Percentiles rank a stretch among this genome's conserved stretches.
Conservation (phyloP, 1,140 invertebrate genomes). For the Hypsibius dujardini region DNA sequence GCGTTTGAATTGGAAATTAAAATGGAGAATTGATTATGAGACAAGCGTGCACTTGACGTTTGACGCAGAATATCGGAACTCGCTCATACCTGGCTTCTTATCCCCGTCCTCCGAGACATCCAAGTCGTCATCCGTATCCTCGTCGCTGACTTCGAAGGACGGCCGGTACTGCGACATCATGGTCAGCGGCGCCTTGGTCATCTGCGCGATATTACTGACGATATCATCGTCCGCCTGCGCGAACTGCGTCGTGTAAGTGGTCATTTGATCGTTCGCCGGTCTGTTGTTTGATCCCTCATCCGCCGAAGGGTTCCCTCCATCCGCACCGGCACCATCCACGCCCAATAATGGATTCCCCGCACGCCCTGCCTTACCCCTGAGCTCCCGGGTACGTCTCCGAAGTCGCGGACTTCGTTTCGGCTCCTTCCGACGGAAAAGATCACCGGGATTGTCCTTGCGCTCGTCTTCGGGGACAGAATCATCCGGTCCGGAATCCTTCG, state of each 20-base stretch:
- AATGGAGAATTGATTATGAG: too few species aligned
- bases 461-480: conserved; percentile 3
- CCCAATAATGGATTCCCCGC: not conserved
- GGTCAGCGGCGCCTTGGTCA: conserved; percentile 32
- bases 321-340: not conserved
- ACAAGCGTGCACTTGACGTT: too few species aligned
- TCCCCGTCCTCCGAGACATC: conserved; percentile 5
- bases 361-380: not conserved
- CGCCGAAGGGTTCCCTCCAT: not conserved
- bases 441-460: conserved; percentile 5
- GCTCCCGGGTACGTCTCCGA: conserved; percentile 3
- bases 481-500: not conserved
- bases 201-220: conserved; percentile 65
- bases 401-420: conserved; percentile 12
- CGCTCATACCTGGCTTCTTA: conserved; percentile 5
- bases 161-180: conserved; percentile 16
- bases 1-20: too few species aligned
- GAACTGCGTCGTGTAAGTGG: conserved; percentile 51
- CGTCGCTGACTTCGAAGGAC: conserved; percentile 16
- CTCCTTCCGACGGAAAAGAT: conserved; percentile 9
- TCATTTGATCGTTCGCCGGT: not conserved
- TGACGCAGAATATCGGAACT: too few species aligned
- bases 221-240: conserved; percentile 82
- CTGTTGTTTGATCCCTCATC: not conserved
- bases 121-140: conserved; percentile 15